phyloP scores from a whole-genome alignment of 2,797 vertebrate genomes.

The Myotis planiceps region DNA sequence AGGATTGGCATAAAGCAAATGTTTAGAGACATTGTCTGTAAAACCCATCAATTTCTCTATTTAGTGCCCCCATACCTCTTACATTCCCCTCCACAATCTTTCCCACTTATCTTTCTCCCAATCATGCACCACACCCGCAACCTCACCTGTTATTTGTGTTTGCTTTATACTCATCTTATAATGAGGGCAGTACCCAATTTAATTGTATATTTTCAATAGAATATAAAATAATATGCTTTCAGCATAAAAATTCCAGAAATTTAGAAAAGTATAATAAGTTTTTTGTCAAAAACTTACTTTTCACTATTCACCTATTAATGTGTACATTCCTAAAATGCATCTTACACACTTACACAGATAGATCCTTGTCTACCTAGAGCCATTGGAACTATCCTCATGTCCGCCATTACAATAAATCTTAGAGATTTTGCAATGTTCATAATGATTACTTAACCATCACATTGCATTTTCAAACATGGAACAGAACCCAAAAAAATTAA shows the following conservation, averaged over 20 bases:
- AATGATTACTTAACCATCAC: neutral
- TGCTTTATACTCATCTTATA: neutral
- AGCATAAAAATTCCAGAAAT: neutral
- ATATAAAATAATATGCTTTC: neutral
- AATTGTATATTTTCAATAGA: neutral
- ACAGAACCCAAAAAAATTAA: neutral
- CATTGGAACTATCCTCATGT: neutral
- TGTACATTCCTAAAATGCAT: neutral
- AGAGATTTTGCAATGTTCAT: neutral
- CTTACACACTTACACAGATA: neutral
- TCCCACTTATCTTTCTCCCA: neutral
- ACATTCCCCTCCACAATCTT: neutral
- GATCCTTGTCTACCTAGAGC: neutral
- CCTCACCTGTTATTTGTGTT: neutral
- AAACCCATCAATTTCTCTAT: neutral
- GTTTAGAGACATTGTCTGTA: neutral
- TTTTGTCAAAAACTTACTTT: neutral
- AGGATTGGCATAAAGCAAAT: neutral
- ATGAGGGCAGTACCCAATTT: neutral
- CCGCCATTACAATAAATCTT: neutral
- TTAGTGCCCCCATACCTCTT: neutral
- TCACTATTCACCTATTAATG: neutral
- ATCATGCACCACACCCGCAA: fast-evolving
- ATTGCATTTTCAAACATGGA: neutral
- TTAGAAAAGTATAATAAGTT: neutral